These are phyloP conservation scores for Ceratitis capitata DNA, from an alignment of 1,140 invertebrate genomes.

Conservation along the genomic window DNA sequence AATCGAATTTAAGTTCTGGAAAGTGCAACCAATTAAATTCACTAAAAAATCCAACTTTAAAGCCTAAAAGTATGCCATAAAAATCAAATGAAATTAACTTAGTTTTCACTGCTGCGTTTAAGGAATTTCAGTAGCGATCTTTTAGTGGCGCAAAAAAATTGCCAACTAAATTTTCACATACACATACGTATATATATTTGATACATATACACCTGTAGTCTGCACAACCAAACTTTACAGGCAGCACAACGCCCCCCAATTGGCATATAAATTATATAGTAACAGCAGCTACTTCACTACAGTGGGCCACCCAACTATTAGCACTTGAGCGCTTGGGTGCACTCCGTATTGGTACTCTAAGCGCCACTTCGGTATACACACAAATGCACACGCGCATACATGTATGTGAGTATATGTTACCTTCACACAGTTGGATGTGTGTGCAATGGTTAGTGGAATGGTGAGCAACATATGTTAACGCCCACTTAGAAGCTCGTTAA, in stretches of 20 bases:
- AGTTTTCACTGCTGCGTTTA: background rate
- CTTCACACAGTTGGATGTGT: background rate
- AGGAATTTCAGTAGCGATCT: background rate
- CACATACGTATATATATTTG: background rate
- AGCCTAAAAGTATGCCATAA: background rate
- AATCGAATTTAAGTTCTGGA: no score
- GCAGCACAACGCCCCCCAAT: background rate
- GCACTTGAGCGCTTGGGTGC: background rate
- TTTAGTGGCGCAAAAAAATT: background rate
- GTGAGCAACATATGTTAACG: slow-evolving; percentile 17
- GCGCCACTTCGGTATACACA: background rate
- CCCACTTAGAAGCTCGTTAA: slow-evolving; percentile 31
- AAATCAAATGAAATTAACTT: background rate
- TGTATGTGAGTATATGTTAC: no score
- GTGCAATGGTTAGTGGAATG: no score
- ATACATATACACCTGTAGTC: background rate
- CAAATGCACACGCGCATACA: background rate
- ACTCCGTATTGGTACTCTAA: background rate
- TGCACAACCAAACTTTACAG: background rate
- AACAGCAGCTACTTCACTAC: background rate
- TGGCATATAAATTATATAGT: slow-evolving; percentile 15
- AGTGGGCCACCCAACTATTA: slow-evolving; percentile 17
- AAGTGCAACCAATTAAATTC: no score
- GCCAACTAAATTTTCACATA: background rate
- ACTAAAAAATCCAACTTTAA: no score